A percentile compares a stretch with the other conserved stretches of the same genome.
Evolutionary conservation across 64 coral and sea anemone genomes (phyloP).

Genomic region (Dendronephthya gigantea): DNA sequence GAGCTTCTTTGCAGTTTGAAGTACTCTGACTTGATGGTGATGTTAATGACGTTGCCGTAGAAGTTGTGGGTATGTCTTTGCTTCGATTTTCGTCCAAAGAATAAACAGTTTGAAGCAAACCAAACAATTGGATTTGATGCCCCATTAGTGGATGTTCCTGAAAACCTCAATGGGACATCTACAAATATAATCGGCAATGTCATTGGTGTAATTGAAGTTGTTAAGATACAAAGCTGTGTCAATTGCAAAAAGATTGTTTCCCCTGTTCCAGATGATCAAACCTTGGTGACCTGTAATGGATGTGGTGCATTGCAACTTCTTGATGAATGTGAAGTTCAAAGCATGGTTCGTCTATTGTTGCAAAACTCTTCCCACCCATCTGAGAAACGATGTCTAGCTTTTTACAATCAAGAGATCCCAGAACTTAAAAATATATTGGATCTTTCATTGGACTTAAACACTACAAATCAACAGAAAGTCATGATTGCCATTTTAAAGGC

Average conservation of each 20-base stretch:
- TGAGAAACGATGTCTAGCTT: not conserved
- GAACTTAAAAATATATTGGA: not conserved
- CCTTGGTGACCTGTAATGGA: not conserved
- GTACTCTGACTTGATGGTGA: not conserved
- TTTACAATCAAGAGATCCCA: not conserved
- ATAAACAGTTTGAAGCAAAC: not conserved
- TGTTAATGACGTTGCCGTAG: not conserved
- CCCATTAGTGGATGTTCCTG: conserved; percentile 7
- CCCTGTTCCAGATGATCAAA: not conserved
- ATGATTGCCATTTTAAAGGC: not conserved
- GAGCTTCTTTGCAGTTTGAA: not conserved
- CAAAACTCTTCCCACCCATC: not conserved
- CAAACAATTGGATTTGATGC: not conserved
- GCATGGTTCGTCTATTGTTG: not conserved
- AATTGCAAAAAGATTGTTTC: conserved; percentile 29
- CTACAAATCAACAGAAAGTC: not conserved
- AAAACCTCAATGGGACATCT: not conserved
- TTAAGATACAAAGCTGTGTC: not conserved
- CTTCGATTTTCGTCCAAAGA: not conserved
- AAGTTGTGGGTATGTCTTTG: not conserved
- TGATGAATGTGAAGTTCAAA: not conserved
- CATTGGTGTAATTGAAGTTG: conserved; percentile 11
- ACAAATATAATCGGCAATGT: conserved; percentile 2
- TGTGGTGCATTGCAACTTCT: not conserved
- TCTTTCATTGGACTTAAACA: not conserved